These are phyloP conservation scores for Pseudomyrmex dendroicus DNA, from an alignment of 1,140 invertebrate species.

Conservation along the genomic window DNA sequence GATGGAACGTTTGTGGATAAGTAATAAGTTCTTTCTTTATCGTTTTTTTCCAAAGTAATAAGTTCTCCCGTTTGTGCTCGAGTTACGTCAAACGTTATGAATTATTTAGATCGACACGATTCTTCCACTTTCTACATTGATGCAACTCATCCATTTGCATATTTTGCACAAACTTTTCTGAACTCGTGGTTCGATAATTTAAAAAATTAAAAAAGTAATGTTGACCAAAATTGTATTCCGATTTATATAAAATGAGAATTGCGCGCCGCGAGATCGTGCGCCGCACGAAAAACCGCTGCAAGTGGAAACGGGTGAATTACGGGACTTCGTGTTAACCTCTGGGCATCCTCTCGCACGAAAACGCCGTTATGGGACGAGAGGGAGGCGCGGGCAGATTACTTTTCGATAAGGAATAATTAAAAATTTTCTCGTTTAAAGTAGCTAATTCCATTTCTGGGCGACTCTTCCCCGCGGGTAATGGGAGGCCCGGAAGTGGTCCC, in stretches of 20 bases:
- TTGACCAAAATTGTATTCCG: background rate
- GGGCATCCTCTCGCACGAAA: slow-evolving; percentile 70
- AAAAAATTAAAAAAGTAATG: background rate
- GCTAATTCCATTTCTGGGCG: slow-evolving; percentile 82
- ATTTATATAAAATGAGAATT: background rate
- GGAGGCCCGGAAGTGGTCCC: slow-evolving; percentile 59
- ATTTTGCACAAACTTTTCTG: too few species aligned
- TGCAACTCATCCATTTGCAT: background rate
- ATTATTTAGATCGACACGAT: slow-evolving; percentile 79
- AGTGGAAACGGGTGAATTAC: slow-evolving; percentile 76
- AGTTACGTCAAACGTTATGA: slow-evolving; percentile 79
- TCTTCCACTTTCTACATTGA: slow-evolving; percentile 9
- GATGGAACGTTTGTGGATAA: slow-evolving; percentile 74
- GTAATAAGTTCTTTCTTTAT: slow-evolving; percentile 84
- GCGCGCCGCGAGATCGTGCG: slow-evolving; percentile 67
- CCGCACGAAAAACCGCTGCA: slow-evolving; percentile 69
- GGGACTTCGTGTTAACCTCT: slow-evolving; percentile 74
- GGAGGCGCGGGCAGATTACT: slow-evolving; percentile 80
- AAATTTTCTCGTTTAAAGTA: slow-evolving; percentile 85
- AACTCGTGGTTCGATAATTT: background rate
- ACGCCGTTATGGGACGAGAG: slow-evolving; percentile 62
- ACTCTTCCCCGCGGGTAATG: slow-evolving; percentile 65
- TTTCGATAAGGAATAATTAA: slow-evolving; percentile 86
- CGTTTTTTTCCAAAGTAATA: slow-evolving; percentile 82
- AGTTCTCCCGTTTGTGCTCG: slow-evolving; percentile 71